A percentile compares a stretch with the other conserved stretches of the same genome.
These are phyloP conservation scores for Macrostomum cliftonense DNA, from an alignment of 2,888 invertebrate genomes.

Conservation along the genomic window DNA sequence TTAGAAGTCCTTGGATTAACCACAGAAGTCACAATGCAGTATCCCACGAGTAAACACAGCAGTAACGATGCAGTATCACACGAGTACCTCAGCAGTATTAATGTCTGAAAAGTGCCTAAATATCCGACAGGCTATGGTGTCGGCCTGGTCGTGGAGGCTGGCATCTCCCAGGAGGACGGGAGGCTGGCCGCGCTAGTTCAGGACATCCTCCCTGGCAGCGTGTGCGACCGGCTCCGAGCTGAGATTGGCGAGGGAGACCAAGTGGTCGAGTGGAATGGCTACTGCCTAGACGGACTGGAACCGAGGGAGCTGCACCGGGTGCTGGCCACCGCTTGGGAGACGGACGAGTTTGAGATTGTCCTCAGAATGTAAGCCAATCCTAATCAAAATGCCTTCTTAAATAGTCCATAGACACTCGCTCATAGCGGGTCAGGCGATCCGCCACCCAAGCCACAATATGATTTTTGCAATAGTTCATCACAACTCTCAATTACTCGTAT, in stretches of 20 bases:
- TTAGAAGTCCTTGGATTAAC: too few relatives aligned
- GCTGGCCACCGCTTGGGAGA: constrained; percentile 29
- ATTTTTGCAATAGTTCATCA: too few relatives aligned
- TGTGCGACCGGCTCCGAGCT: constrained; percentile 43
- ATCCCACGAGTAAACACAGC: too few relatives aligned
- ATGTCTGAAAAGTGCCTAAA: too few relatives aligned
- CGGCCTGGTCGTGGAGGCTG: constrained; percentile 47
- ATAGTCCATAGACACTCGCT: too few relatives aligned
- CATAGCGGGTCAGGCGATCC: too few relatives aligned
- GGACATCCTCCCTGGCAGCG: constrained; percentile 42
- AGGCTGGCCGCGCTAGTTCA: constrained; percentile 45
- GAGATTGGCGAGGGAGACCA: constrained; percentile 43
- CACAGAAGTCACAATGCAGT: too few relatives aligned
- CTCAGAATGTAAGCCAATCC: constrained; percentile 43
- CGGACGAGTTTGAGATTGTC: constrained; percentile 45
- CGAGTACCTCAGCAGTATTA: too few relatives aligned
- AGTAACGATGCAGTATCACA: too few relatives aligned
- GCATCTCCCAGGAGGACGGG: constrained; percentile 42
- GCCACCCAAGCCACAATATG: too few relatives aligned
- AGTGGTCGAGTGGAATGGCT: constrained; percentile 48
- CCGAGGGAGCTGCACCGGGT: constrained; percentile 46
- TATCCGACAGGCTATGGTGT: constrained; percentile 39
- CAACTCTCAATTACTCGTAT: too few relatives aligned
- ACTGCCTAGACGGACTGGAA: constrained; percentile 42
- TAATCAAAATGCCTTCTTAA: too few relatives aligned